Conservation (phyloP, 2,888 invertebrate species). For the Dicranocentrus wangi region DNA sequence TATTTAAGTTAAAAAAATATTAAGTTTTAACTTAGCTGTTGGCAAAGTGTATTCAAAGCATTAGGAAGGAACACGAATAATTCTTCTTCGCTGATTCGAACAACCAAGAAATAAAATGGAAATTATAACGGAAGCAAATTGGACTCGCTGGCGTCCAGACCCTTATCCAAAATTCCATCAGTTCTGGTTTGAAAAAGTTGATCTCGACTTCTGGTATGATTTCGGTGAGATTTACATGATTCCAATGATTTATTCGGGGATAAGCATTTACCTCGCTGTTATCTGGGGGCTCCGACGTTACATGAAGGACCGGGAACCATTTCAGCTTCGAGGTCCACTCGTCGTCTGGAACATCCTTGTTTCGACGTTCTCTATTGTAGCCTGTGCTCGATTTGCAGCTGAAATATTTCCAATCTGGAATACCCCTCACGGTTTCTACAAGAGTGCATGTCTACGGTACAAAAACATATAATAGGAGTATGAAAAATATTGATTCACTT, state of each 20-base stretch:
- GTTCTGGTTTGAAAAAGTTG: constrained; percentile 50
- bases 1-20: no score
- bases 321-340: constrained; percentile 8
- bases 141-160: constrained; percentile 29
- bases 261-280: constrained; percentile 3
- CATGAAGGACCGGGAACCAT: constrained; percentile 39
- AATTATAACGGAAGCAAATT: background rate
- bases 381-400: constrained; percentile 1
- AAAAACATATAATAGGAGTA: background rate
- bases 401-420: constrained; percentile 13
- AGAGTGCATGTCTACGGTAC: constrained; percentile 45
- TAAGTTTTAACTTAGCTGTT: no score
- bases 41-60: no score
- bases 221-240: constrained; percentile 19
- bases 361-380: constrained; percentile 28
- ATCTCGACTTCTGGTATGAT: constrained; percentile 39
- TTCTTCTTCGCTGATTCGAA: no score
- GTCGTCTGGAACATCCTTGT: constrained; percentile 39
- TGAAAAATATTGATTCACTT: background rate
- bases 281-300: constrained; percentile 5
- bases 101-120: no score
- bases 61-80: no score
- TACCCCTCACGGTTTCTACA: constrained; percentile 41
- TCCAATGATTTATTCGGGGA: background rate
- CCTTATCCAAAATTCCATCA: constrained; percentile 45